These are phyloP conservation scores for Ceyx melanurus DNA, from an alignment of 2,113 vertebrate genomes.

Conservation along the genomic window DNA sequence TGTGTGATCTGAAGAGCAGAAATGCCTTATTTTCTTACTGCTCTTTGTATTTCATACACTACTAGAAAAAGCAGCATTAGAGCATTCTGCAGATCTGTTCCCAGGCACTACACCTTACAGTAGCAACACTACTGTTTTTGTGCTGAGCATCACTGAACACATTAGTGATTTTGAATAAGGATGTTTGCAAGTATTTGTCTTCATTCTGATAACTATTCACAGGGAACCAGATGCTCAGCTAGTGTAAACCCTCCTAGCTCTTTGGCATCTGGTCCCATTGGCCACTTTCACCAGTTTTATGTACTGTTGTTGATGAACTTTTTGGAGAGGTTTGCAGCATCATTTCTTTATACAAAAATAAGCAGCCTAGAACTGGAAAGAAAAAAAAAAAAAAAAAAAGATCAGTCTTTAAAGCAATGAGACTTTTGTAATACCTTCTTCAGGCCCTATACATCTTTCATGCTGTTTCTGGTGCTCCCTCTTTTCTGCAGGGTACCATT, in stretches of 20 bases:
- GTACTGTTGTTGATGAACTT: neutral
- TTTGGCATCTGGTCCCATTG: neutral
- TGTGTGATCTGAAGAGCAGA: neutral
- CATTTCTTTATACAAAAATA: neutral
- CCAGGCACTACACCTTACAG: neutral
- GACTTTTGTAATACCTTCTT: neutral
- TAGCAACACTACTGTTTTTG: neutral
- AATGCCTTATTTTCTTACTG: neutral
- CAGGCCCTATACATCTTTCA: neutral
- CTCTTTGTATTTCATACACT: neutral
- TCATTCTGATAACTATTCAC: neutral
- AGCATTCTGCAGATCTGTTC: neutral
- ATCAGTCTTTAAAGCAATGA: neutral
- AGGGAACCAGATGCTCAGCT: neutral
- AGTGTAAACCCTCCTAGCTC: neutral
- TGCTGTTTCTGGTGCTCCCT: neutral
- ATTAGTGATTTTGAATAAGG: neutral
- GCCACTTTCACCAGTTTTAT: neutral
- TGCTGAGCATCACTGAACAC: neutral
- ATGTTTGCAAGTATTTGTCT: constrained; percentile 26
- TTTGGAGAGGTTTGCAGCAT: neutral
- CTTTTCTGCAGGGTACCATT: neutral
- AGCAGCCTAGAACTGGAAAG: neutral
- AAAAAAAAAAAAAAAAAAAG: neutral
- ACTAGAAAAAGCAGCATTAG: neutral